A percentile compares a stretch with the other conserved stretches of the same genome.
phyloP scores from a whole-genome alignment of 2,113 vertebrate genomes.

The Tauraco erythrolophus region DNA sequence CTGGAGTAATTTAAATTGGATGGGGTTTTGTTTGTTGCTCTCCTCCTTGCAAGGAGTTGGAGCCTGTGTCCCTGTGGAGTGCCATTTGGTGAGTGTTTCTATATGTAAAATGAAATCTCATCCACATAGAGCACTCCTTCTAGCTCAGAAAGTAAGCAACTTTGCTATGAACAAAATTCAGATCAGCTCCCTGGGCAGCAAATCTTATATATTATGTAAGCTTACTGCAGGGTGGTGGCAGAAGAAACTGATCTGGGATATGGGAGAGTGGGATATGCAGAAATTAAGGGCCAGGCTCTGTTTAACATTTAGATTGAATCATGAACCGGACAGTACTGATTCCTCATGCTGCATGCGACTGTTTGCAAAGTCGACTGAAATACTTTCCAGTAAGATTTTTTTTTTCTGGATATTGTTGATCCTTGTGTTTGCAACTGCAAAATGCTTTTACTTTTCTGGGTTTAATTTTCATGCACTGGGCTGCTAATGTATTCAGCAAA shows the following conservation, averaged over 20 bases:
- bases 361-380: background rate
- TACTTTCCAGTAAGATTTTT: background rate
- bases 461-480: background rate
- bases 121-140: background rate
- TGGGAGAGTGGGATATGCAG: background rate
- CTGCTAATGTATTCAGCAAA: background rate
- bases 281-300: background rate
- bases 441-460: background rate
- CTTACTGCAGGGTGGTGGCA: background rate
- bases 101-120: background rate
- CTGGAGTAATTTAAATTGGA: background rate
- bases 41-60: background rate
- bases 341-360: background rate
- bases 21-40: background rate
- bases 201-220: background rate
- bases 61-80: background rate
- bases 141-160: background rate
- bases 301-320: slow-evolving; percentile 53
- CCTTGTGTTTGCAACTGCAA: background rate
- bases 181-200: background rate
- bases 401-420: background rate
- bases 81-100: background rate
- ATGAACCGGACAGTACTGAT: background rate
- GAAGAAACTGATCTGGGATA: background rate
- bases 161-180: background rate